These are phyloP conservation scores for Trichechus manatus DNA, from an alignment of 2,113 vertebrate genomes.

Conservation along the genomic window DNA sequence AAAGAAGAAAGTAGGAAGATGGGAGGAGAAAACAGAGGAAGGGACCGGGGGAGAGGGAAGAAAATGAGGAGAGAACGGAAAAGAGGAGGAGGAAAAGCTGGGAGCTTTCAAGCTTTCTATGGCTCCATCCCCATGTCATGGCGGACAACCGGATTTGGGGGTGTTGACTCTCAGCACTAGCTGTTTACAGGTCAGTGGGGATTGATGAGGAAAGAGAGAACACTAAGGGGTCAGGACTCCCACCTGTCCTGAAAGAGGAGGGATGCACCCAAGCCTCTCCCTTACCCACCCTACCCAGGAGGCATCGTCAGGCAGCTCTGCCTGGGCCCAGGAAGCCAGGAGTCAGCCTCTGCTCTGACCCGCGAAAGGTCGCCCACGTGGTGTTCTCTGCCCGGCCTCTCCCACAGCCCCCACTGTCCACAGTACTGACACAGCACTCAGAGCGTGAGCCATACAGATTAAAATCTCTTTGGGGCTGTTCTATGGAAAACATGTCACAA, in stretches of 20 bases:
- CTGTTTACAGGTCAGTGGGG: background rate
- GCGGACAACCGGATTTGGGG: rapidly evolving
- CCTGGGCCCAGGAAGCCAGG: background rate
- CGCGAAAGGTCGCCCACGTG: rapidly evolving
- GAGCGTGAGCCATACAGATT: background rate
- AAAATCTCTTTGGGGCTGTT: background rate
- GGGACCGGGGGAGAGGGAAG: background rate
- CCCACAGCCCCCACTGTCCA: background rate
- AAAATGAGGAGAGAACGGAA: conserved; percentile 6
- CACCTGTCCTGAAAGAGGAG: background rate
- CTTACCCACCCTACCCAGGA: background rate
- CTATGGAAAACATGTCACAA: background rate
- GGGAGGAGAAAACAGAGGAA: background rate
- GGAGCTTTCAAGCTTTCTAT: background rate
- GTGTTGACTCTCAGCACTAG: rapidly evolving
- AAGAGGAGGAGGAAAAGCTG: background rate
- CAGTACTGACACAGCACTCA: background rate
- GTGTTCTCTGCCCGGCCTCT: background rate
- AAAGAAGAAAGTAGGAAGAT: background rate
- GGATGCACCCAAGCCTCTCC: background rate
- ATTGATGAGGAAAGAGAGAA: background rate
- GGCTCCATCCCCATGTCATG: rapidly evolving
- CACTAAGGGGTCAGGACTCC: background rate
- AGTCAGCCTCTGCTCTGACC: background rate
- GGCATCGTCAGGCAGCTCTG: rapidly evolving